Evolutionary conservation across 2,888 invertebrate genomes (phyloP).

Genomic region (Phasia obesa): DNA sequence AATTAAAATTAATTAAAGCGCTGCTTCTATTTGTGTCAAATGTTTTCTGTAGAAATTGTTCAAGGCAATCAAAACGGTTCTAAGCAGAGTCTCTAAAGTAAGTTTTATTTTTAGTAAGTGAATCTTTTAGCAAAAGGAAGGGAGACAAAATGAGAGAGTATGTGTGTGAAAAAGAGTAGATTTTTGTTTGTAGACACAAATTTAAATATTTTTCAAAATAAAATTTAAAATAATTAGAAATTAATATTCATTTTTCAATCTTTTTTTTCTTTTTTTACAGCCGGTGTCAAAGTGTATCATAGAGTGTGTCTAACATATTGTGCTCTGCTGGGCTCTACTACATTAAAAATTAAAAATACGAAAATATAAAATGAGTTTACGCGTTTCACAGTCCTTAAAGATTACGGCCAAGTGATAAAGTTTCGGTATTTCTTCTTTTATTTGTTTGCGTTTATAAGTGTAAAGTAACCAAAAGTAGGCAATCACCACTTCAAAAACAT

Average conservation of each 20-base stretch:
- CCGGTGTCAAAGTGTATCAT: slow-evolving; percentile 1
- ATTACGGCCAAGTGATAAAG: slow-evolving; percentile 29
- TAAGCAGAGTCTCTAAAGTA: no score
- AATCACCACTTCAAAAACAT: slow-evolving; percentile 43
- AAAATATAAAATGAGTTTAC: slow-evolving; percentile 10
- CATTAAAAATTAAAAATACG: slow-evolving; percentile 15
- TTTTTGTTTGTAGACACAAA: neutral
- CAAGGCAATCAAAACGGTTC: neutral
- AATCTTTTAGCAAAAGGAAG: no score
- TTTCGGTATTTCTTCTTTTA: slow-evolving; percentile 10
- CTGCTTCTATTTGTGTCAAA: neutral
- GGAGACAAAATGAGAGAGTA: no score
- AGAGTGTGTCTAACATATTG: neutral
- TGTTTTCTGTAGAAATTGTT: neutral
- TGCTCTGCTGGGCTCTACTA: neutral
- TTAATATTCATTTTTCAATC: neutral
- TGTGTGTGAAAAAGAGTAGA: neutral
- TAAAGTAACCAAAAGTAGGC: slow-evolving; percentile 39
- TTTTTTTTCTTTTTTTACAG: slow-evolving; percentile 20
- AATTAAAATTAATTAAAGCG: slow-evolving; percentile 30
- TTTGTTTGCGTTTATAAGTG: neutral
- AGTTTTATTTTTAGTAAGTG: slow-evolving; percentile 13
- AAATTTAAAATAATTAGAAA: neutral
- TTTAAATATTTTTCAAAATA: neutral
- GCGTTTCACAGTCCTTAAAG: slow-evolving; percentile 23